Percentiles rank a stretch among this genome's conserved stretches.
These are phyloP conservation scores for Crioceris asparagi DNA, from an alignment of 2,888 invertebrate genomes.

Conservation along the genomic window DNA sequence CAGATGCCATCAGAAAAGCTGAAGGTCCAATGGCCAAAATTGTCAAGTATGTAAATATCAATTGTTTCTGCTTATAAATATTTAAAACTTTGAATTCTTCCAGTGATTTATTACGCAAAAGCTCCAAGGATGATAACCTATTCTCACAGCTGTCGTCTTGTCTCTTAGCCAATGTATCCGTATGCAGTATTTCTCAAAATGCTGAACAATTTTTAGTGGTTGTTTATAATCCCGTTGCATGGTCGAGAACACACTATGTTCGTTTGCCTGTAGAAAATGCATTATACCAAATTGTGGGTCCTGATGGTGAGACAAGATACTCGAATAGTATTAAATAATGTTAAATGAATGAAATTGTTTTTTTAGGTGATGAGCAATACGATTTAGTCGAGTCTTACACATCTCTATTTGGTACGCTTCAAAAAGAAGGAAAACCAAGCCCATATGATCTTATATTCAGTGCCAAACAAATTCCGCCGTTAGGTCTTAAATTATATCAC, in stretches of 20 bases:
- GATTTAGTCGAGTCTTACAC: no score
- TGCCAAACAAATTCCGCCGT: constrained; percentile 50
- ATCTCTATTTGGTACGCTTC: no score
- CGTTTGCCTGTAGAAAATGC: constrained; percentile 49
- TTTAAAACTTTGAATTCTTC: no score
- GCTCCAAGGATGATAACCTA: no score
- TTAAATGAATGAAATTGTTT: background rate
- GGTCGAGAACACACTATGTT: constrained; percentile 45
- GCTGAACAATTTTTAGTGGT: constrained; percentile 49
- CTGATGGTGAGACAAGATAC: constrained; percentile 40
- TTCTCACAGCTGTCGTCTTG: constrained; percentile 44
- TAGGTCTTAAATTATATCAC: constrained; percentile 55
- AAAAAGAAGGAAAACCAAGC: constrained; percentile 11
- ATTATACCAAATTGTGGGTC: constrained; percentile 49
- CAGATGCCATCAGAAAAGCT: constrained; percentile 52
- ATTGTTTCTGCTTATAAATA: no score
- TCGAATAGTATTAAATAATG: background rate
- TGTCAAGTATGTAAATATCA: constrained; percentile 26
- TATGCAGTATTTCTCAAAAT: constrained; percentile 54
- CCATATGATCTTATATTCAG: constrained; percentile 57
- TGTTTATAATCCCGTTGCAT: constrained; percentile 70
- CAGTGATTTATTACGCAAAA: no score
- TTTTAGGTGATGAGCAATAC: constrained; percentile 16
- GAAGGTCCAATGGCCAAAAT: constrained; percentile 22
- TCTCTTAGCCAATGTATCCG: constrained; percentile 60